These are phyloP conservation scores for Acanthis flammea DNA, from an alignment of 2,797 vertebrate genomes.

Conservation along the genomic window DNA sequence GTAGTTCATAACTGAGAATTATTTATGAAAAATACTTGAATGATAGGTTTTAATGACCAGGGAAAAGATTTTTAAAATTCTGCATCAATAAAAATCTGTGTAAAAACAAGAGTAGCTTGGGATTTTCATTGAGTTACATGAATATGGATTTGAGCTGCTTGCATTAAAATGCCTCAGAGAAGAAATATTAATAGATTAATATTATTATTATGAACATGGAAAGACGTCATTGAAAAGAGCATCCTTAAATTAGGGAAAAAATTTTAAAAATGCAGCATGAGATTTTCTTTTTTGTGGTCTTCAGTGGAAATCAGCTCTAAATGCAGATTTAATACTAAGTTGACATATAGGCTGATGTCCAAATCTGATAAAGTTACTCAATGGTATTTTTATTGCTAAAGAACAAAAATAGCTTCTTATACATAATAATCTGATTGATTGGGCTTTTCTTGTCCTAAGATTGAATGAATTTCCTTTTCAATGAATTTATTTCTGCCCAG, in stretches of 20 bases:
- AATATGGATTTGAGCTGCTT: neutral
- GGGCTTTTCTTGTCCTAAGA: neutral
- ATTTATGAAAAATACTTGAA: neutral
- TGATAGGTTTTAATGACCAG: neutral
- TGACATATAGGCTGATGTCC: neutral
- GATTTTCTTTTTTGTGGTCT: neutral
- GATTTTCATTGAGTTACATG: neutral
- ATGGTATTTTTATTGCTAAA: neutral
- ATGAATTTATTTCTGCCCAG: neutral
- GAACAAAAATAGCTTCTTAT: neutral
- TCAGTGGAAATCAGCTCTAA: neutral
- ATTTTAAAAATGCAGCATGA: no score
- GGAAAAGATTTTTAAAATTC: neutral
- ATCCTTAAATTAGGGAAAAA: neutral
- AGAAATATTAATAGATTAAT: neutral
- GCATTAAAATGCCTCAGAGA: neutral
- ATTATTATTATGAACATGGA: neutral
- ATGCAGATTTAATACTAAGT: neutral
- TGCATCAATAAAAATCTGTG: neutral
- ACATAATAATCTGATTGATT: neutral
- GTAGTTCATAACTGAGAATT: neutral
- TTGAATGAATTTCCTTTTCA: neutral
- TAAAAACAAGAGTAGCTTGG: neutral
- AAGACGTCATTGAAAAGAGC: neutral
- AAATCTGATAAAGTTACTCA: neutral